Conservation (phyloP, 2,797 vertebrate species). For the Poeciliopsis paucimaculata region DNA sequence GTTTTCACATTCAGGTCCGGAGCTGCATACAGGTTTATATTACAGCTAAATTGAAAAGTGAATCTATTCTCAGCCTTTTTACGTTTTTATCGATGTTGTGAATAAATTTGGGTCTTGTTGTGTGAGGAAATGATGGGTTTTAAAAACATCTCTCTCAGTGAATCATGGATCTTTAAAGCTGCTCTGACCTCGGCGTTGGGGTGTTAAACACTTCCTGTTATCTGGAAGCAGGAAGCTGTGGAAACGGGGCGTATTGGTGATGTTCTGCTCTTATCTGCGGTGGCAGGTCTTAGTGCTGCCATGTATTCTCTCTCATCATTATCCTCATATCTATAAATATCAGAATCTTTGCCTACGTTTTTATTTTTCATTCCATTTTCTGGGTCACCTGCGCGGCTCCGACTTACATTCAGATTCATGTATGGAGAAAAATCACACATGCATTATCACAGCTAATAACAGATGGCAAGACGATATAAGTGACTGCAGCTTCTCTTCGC, state of each 20-base stretch:
- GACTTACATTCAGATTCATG: constrained; percentile 65
- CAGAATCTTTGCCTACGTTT: constrained; percentile 58
- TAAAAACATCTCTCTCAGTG: not conserved
- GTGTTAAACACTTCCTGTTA: constrained; percentile 20
- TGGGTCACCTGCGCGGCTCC: constrained; percentile 80
- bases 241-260: constrained; percentile 45
- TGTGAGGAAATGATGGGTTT: not conserved
- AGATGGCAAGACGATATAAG: constrained; percentile 40
- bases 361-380: constrained; percentile 75
- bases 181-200: not conserved
- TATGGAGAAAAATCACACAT: constrained; percentile 26
- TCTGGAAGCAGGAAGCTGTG: constrained; percentile 17
- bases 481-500: too few species aligned
- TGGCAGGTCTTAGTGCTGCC: constrained; percentile 54
- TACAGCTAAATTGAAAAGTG: not conserved
- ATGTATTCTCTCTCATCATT: constrained; percentile 66
- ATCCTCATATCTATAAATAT: constrained; percentile 83
- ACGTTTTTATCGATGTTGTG: not conserved
- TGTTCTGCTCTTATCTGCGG: constrained; percentile 60
- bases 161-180: not conserved
- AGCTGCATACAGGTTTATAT: not conserved
- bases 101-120: not conserved
- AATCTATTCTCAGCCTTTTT: not conserved
- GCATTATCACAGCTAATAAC: constrained; percentile 57
- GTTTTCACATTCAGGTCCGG: not conserved